phyloP scores from a whole-genome alignment of 35 echinoderm and acorn worm genomes.

The Heliocidaris tuberculata region DNA sequence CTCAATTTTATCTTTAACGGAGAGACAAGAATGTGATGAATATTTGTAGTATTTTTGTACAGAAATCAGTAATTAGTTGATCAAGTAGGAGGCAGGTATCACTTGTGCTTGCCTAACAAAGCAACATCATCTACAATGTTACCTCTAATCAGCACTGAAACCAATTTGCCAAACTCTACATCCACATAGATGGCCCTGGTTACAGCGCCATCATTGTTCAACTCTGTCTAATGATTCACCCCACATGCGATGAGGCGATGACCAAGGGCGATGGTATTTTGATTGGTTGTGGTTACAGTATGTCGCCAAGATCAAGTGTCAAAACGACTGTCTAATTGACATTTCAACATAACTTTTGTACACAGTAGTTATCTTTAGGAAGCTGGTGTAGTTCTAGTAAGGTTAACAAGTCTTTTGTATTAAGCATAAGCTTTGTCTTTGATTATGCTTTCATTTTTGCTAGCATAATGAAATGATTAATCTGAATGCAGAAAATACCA shows the following conservation, averaged over 20 bases:
- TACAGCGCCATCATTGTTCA: neutral
- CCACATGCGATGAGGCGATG: neutral
- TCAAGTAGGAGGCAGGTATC: too few relatives aligned
- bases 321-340: conserved; percentile 1
- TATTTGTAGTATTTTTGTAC: too few relatives aligned
- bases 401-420: neutral
- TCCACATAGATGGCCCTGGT: neutral
- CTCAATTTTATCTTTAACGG: too few relatives aligned
- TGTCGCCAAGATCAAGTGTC: neutral
- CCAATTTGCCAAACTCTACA: neutral
- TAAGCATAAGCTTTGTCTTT: too few relatives aligned
- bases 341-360: neutral
- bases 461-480: too few relatives aligned
- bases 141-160: too few relatives aligned
- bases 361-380: neutral
- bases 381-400: neutral
- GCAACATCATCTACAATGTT: too few relatives aligned
- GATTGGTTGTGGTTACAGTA: conserved; percentile 8
- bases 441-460: too few relatives aligned
- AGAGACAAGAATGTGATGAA: too few relatives aligned
- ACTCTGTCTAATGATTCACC: neutral
- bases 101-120: too few relatives aligned
- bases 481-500: too few relatives aligned
- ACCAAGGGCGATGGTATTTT: neutral
- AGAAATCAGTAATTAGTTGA: too few relatives aligned